Evolutionary conservation across 2,888 invertebrate species (phyloP).

Genomic region (Hemithea aestivaria): DNA sequence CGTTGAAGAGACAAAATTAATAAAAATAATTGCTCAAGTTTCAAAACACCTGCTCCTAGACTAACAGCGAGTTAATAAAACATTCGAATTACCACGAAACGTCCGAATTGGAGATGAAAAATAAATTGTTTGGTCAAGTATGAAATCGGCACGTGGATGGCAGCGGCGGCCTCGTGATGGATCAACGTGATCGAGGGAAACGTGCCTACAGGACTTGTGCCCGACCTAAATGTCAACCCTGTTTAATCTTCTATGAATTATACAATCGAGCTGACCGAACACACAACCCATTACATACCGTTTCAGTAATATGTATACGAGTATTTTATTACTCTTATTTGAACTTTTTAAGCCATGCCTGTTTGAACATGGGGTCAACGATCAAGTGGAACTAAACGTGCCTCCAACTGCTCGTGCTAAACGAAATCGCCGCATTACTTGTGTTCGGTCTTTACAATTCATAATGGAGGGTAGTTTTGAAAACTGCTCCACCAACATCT

Average conservation of each 20-base stretch:
- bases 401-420: conserved; percentile 19
- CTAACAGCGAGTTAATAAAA: conserved; percentile 10
- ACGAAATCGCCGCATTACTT: conserved; percentile 17
- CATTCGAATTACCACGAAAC: conserved; percentile 24
- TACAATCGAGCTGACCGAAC: background rate
- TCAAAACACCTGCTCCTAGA: conserved; percentile 18
- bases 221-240: conserved; percentile 10
- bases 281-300: conserved; percentile 2
- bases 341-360: conserved; percentile 11
- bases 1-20: too few species aligned
- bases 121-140: conserved; percentile 42
- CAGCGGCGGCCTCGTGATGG: conserved; percentile 45
- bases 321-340: conserved; percentile 10
- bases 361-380: conserved; percentile 26
- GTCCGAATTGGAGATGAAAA: conserved; percentile 33
- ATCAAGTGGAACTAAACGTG: conserved; percentile 21
- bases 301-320: too few species aligned
- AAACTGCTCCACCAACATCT: too few species aligned
- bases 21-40: conserved; percentile 2
- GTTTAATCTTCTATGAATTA: conserved; percentile 4
- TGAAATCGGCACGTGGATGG: conserved; percentile 37
- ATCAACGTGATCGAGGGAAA: conserved; percentile 49
- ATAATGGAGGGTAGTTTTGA: too few species aligned
- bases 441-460: too few species aligned
- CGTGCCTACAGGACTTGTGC: conserved; percentile 8